phyloP scores from a whole-genome alignment of 2,888 invertebrate species.

The Dilophus febrilis region DNA sequence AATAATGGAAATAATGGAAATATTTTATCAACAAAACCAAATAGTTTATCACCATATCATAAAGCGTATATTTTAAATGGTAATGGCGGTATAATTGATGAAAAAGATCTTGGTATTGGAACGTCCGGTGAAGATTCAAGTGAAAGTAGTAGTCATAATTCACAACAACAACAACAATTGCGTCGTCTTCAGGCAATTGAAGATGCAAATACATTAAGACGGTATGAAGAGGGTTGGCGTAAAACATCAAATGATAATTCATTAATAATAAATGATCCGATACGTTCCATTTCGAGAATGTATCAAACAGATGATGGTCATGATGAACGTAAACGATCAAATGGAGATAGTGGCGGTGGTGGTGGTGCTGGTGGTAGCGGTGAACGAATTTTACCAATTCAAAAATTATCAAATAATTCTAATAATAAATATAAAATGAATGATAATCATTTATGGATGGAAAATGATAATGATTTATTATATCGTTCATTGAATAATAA shows the following conservation, averaged over 20 bases:
- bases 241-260: conserved; percentile 35
- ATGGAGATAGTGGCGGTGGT: not conserved
- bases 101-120: conserved; percentile 66
- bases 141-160: conserved; percentile 60
- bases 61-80: no score
- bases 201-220: conserved; percentile 39
- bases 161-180: no score
- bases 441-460: not conserved
- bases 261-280: not conserved
- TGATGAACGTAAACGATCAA: no score
- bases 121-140: conserved; percentile 75
- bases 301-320: no score
- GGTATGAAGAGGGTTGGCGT: conserved; percentile 54
- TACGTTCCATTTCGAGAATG: no score
- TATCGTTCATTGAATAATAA: no score
- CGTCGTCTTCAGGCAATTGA: conserved; percentile 39
- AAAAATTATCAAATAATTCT: no score
- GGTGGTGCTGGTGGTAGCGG: no score
- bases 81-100: conserved; percentile 44
- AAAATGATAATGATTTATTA: not conserved
- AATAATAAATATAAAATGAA: not conserved
- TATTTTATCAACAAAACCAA: conserved; percentile 13
- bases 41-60: conserved; percentile 29
- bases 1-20: no score
- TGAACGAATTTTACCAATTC: no score